phyloP scores from a whole-genome alignment of 2,888 invertebrate genomes.

The Cerastoderma edule region DNA sequence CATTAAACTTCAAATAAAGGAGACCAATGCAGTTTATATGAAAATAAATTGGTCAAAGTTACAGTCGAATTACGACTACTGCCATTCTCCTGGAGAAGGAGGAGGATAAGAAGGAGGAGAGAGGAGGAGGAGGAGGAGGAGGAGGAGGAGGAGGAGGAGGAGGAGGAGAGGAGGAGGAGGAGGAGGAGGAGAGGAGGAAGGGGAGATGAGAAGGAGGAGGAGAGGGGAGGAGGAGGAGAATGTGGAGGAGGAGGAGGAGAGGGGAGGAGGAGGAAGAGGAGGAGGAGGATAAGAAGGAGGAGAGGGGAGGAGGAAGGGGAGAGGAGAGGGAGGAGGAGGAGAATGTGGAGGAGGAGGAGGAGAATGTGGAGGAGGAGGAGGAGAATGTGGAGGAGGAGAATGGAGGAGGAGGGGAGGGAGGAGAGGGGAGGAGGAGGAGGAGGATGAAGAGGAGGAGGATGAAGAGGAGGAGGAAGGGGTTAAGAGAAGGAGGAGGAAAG shows the following conservation, averaged over 20 bases:
- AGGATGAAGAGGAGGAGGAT: too few relatives aligned
- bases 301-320: neutral
- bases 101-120: too few relatives aligned
- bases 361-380: too few relatives aligned
- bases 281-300: too few relatives aligned
- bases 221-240: neutral
- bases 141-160: slow-evolving; percentile 35
- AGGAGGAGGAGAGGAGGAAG: slow-evolving; percentile 25
- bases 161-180: slow-evolving; percentile 19
- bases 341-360: too few relatives aligned
- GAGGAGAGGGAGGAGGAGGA: neutral
- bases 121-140: neutral
- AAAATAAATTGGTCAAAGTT: too few relatives aligned
- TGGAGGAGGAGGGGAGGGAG: neutral
- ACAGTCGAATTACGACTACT: too few relatives aligned
- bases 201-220: slow-evolving; percentile 3
- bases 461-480: neutral
- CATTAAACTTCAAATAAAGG: too few relatives aligned
- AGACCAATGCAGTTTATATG: too few relatives aligned
- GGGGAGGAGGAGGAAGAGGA: too few relatives aligned
- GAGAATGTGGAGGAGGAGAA: too few relatives aligned
- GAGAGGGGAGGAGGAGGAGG: neutral
- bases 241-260: neutral
- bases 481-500: neutral
- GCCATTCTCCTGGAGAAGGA: too few relatives aligned